Evolutionary conservation across 37 sponge, comb jelly and placozoan species (phyloP).

Genomic region (Beroe ovata): DNA sequence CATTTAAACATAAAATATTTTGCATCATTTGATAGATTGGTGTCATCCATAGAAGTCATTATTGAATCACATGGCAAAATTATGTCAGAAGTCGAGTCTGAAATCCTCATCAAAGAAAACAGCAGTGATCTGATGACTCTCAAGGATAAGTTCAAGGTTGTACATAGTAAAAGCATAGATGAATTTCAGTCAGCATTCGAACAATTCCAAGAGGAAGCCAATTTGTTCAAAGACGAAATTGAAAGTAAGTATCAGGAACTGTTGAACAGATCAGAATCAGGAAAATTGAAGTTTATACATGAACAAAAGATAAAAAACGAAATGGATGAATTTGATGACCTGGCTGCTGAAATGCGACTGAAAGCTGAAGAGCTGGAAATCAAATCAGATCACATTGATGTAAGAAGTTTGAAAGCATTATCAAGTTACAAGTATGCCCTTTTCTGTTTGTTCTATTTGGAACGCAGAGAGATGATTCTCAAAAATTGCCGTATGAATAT

Average conservation of each 20-base stretch:
- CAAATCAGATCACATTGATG: neutral
- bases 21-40: neutral
- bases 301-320: constrained; percentile 35
- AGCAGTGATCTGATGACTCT: constrained; percentile 1
- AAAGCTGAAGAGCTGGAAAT: neutral
- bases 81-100: neutral
- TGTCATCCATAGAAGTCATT: neutral
- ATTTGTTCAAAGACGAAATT: neutral
- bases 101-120: neutral
- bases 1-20: neutral
- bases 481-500: constrained; percentile 7
- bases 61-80: neutral
- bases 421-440: constrained; percentile 26
- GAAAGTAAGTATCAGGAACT: neutral
- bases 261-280: neutral
- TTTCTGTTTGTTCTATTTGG: constrained; percentile 41
- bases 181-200: neutral
- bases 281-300: neutral
- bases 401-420: neutral
- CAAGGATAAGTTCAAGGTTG: neutral
- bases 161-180: neutral
- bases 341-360: constrained; percentile 5
- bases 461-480: neutral
- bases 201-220: neutral
- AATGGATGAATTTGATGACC: constrained; percentile 29